A percentile compares a stretch with the other conserved stretches of the same genome.
Conservation (phyloP, 1,140 invertebrate species). For the Nautilus pompilius region DNA sequence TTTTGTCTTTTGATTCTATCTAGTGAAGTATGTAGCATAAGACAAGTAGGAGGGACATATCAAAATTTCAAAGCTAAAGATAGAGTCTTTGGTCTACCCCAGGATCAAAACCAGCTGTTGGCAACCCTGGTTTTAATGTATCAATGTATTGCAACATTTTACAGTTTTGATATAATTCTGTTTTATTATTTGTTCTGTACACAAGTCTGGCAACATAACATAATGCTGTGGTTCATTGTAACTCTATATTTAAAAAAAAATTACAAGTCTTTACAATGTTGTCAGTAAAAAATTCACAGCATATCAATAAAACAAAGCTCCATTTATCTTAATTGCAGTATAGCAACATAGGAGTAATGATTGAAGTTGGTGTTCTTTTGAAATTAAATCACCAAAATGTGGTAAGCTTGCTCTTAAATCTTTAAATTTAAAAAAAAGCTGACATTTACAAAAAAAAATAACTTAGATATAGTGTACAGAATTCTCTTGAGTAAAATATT, state of each 20-base stretch:
- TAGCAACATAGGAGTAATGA: slow-evolving; percentile 39
- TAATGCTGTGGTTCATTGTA: background rate
- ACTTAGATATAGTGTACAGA: too few species aligned
- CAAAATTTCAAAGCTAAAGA: too few species aligned
- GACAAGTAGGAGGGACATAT: too few species aligned
- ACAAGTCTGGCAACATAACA: background rate
- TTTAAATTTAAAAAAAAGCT: background rate
- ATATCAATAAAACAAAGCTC: background rate
- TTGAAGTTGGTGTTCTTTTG: slow-evolving; percentile 42
- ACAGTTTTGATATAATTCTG: too few species aligned
- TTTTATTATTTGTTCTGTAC: background rate
- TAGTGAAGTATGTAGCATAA: too few species aligned
- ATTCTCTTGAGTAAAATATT: too few species aligned
- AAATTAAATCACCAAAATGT: slow-evolving; percentile 39
- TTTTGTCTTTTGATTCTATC: too few species aligned
- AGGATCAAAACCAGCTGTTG: too few species aligned
- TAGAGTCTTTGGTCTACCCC: too few species aligned
- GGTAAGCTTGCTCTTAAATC: slow-evolving; percentile 23
- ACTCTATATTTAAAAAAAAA: background rate
- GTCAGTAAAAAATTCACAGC: background rate
- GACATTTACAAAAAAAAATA: too few species aligned
- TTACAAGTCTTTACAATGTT: background rate
- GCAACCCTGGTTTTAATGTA: too few species aligned
- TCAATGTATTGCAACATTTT: too few species aligned
- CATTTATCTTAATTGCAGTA: slow-evolving; percentile 26